phyloP scores from a whole-genome alignment of 2,797 vertebrate genomes.

The Lepus oiostolus region DNA sequence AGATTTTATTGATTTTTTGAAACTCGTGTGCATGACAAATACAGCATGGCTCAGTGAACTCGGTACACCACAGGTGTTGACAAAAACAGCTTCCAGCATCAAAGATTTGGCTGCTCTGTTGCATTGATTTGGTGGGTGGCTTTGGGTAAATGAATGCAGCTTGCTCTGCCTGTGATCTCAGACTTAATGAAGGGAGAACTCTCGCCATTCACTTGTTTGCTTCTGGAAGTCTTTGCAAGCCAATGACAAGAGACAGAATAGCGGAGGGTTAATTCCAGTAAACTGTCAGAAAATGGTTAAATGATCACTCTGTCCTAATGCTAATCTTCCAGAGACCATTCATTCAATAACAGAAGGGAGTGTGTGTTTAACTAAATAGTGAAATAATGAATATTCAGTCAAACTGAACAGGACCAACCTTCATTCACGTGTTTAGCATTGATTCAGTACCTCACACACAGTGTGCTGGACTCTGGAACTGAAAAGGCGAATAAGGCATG shows the following conservation, averaged over 20 bases:
- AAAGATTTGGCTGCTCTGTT: neutral
- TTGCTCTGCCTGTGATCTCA: neutral
- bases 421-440: neutral
- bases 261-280: neutral
- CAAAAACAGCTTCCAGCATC: neutral
- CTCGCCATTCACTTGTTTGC: neutral
- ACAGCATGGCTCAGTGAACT: neutral
- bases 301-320: neutral
- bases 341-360: neutral
- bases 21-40: neutral
- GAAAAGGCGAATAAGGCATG: neutral
- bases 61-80: neutral
- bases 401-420: neutral
- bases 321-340: neutral
- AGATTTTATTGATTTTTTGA: conserved; percentile 2
- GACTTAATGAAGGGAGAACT: neutral
- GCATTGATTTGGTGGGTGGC: neutral
- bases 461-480: neutral
- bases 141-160: neutral
- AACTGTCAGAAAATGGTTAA: conserved; percentile 14
- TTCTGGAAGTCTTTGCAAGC: neutral
- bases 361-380: neutral
- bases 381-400: neutral
- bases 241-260: neutral
- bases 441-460: neutral